Conservation (phyloP, 2,888 invertebrate species). For the Fissipunctia ypsillon region DNA sequence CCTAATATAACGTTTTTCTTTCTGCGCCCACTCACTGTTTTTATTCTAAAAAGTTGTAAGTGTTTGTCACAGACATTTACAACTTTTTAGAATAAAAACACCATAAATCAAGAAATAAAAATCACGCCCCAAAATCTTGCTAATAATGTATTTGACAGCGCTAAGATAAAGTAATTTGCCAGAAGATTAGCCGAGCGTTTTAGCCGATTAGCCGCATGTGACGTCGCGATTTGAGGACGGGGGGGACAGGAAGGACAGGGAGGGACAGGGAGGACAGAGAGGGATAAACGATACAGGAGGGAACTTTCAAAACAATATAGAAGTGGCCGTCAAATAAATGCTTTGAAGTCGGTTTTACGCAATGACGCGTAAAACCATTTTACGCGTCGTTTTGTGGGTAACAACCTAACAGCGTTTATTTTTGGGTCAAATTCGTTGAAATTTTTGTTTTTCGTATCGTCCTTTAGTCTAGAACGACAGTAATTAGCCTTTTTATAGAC, state of each 20-base stretch:
- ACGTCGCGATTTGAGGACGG: constrained; percentile 35
- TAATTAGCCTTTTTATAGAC: constrained; percentile 30
- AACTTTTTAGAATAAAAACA: background rate
- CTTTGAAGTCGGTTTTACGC: constrained; percentile 56
- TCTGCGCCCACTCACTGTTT: background rate
- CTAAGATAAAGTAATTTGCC: constrained; percentile 48
- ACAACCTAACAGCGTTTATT: constrained; percentile 1
- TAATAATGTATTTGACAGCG: constrained; percentile 38
- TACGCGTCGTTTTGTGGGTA: constrained; percentile 26
- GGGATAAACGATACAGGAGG: background rate
- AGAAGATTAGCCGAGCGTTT: constrained; percentile 39
- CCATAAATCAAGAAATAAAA: constrained; percentile 15
- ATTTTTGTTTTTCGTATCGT: constrained; percentile 18
- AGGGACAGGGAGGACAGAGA: background rate
- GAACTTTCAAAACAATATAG: constrained; percentile 53
- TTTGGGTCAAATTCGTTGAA: constrained; percentile 32
- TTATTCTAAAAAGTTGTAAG: background rate
- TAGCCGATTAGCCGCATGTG: constrained; percentile 49
- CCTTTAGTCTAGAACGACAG: constrained; percentile 26
- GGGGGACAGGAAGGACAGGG: background rate
- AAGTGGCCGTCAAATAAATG: constrained; percentile 44
- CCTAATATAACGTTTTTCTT: background rate
- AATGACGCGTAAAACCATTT: constrained; percentile 47
- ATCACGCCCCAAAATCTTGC: background rate
- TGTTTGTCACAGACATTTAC: background rate